phyloP scores from a whole-genome alignment of 2,113 vertebrate species.

The Vidua chalybeata region DNA sequence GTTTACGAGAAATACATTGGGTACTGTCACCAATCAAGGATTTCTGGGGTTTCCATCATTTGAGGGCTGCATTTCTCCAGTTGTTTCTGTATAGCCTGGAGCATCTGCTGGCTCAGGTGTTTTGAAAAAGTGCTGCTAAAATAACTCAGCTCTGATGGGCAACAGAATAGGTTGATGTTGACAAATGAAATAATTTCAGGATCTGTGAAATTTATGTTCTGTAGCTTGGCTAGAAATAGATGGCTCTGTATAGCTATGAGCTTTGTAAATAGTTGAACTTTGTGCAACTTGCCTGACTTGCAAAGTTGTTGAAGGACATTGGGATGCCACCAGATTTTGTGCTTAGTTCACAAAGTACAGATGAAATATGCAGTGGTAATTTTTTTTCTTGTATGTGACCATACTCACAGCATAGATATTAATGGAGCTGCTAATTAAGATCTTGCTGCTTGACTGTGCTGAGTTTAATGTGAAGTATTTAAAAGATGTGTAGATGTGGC shows the following conservation, averaged over 20 bases:
- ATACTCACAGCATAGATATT: background rate
- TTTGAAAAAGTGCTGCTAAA: background rate
- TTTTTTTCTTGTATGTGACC: background rate
- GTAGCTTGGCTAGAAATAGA: background rate
- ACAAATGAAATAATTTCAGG: background rate
- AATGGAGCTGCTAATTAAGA: background rate
- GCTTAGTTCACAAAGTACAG: background rate
- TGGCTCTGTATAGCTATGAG: background rate
- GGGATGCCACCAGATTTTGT: background rate
- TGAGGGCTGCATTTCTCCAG: background rate
- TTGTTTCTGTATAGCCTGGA: background rate
- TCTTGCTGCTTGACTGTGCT: background rate
- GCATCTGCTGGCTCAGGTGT: background rate
- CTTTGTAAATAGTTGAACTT: background rate
- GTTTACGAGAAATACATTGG: background rate
- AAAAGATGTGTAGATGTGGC: background rate
- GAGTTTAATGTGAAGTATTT: background rate
- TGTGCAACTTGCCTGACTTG: background rate
- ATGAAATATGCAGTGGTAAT: background rate
- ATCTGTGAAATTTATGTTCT: background rate
- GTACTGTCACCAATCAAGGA: background rate
- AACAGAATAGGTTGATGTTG: background rate
- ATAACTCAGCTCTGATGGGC: background rate
- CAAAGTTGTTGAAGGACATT: background rate
- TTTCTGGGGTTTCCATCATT: background rate